Conservation (phyloP, 2,113 vertebrate genomes). For the Clupea harengus region DNA sequence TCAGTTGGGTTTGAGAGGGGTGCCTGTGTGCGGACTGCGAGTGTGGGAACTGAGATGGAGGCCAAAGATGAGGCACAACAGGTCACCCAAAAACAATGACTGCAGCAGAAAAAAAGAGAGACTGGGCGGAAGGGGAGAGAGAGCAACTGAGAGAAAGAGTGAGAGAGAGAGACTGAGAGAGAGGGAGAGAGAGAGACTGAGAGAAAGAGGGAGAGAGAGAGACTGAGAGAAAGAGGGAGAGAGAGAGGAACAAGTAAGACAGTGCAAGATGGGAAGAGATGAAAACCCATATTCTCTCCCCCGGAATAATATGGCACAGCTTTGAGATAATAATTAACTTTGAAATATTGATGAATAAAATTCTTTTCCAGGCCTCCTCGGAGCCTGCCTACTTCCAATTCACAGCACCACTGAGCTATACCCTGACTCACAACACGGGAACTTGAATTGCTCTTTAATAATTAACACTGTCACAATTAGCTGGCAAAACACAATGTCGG, state of each 20-base stretch:
- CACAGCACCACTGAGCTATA: conserved; percentile 46
- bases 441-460: conserved; percentile 64
- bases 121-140: background rate
- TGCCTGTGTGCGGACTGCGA: background rate
- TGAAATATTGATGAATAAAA: conserved; percentile 74
- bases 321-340: conserved; percentile 69
- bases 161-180: background rate
- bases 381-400: conserved; percentile 53
- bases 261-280: background rate
- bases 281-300: conserved; percentile 35
- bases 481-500: conserved; percentile 59
- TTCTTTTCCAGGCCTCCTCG: conserved; percentile 58
- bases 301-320: conserved; percentile 64
- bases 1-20: too few relatives aligned
- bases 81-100: conserved; percentile 44
- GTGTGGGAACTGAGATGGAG: conserved; percentile 16
- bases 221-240: background rate
- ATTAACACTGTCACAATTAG: conserved; percentile 72
- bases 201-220: background rate
- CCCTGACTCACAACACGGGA: conserved; percentile 52
- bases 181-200: background rate
- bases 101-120: background rate
- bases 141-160: background rate
- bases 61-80: conserved; percentile 33
- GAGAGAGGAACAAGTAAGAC: background rate